phyloP scores from a whole-genome alignment of 2,797 vertebrate species.

The Thripadectes ignobilis region DNA sequence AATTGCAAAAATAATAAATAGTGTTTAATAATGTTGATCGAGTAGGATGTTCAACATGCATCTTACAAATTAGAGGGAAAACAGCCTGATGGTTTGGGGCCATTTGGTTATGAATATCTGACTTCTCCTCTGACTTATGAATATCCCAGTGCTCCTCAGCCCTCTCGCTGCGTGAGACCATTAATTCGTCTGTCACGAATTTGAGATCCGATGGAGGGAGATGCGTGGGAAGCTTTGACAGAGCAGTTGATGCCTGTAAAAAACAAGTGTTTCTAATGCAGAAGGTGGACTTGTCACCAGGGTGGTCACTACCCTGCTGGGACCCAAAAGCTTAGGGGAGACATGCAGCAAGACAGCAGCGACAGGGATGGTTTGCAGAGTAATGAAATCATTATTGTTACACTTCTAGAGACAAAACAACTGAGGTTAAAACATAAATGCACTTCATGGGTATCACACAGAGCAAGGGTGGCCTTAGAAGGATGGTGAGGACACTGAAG shows the following conservation, averaged over 20 bases:
- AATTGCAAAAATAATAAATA: neutral
- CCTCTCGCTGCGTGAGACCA: neutral
- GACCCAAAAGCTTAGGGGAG: neutral
- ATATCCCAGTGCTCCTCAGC: neutral
- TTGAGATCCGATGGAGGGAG: neutral
- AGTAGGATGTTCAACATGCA: neutral
- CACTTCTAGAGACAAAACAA: neutral
- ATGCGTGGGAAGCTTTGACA: neutral
- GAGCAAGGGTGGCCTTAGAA: neutral
- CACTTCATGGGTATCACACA: neutral
- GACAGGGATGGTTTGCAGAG: neutral
- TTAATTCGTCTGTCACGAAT: neutral
- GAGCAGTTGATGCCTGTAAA: neutral
- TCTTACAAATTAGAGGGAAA: neutral
- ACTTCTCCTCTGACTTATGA: neutral
- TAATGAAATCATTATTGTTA: neutral
- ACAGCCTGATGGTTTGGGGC: neutral
- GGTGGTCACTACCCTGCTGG: neutral
- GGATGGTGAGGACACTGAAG: neutral
- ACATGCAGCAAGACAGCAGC: accelerated
- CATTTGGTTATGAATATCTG: neutral
- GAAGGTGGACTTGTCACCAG: neutral
- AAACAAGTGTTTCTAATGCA: neutral
- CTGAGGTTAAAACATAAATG: neutral
- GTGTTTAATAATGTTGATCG: neutral